Conservation (phyloP, 2,888 invertebrate species). For the Zele albiditarsus region DNA sequence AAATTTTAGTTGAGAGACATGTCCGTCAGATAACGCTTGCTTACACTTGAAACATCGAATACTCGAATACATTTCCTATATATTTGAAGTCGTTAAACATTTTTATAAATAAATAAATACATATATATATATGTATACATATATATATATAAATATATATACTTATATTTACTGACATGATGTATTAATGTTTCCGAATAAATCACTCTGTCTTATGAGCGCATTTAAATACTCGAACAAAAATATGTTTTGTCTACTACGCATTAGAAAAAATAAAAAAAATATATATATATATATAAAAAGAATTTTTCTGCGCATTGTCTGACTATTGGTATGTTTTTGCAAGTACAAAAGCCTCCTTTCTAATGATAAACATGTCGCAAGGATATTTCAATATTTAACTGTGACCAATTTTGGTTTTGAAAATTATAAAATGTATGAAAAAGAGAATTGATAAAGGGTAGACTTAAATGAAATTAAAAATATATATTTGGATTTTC, state of each 20-base stretch:
- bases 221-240: background rate
- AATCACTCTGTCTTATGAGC: background rate
- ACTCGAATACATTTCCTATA: background rate
- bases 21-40: slow-evolving; percentile 2
- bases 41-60: background rate
- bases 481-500: too few species aligned
- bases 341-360: too few species aligned
- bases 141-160: too few species aligned
- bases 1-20: slow-evolving; percentile 1
- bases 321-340: background rate
- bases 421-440: too few species aligned
- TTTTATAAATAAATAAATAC: background rate
- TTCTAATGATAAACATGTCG: too few species aligned
- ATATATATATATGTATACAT: too few species aligned
- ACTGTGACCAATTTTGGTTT: too few species aligned
- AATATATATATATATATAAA: background rate
- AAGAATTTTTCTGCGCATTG: background rate
- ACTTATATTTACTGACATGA: too few species aligned
- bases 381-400: too few species aligned
- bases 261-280: background rate
- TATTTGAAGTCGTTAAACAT: background rate
- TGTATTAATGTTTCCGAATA: background rate
- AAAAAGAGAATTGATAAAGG: too few species aligned
- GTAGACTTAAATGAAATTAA: too few species aligned
- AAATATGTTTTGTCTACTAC: background rate